Conservation (phyloP, 2,113 vertebrate genomes). For the Ageneiosus marmoratus region DNA sequence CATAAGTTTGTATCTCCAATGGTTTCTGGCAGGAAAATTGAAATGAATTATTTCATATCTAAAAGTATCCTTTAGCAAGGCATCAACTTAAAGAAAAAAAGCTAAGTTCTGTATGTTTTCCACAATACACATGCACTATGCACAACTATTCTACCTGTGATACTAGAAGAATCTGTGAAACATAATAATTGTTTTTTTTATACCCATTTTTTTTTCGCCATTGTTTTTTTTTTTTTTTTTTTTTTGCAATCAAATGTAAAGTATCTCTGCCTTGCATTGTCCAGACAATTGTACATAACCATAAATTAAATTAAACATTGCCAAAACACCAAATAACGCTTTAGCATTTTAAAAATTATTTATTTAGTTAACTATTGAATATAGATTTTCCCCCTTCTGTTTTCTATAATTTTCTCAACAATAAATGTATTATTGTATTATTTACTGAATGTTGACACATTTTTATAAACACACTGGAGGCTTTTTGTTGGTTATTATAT, state of each 20-base stretch:
- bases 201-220: not conserved
- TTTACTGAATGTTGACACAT: too few species aligned
- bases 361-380: not conserved
- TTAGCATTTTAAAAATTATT: not conserved
- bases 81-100: constrained; percentile 3
- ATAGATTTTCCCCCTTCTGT: not conserved
- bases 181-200: too few species aligned
- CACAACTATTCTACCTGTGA: not conserved
- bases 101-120: not conserved
- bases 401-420: too few species aligned
- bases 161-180: not conserved
- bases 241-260: not conserved
- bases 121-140: not conserved
- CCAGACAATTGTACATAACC: not conserved
- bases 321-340: not conserved
- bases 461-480: too few species aligned
- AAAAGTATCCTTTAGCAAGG: not conserved
- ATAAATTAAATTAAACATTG: not conserved
- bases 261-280: not conserved
- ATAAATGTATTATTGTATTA: not conserved
- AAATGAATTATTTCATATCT: not conserved
- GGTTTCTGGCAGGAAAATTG: not conserved
- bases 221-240: too few species aligned
- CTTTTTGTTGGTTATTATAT: too few species aligned
- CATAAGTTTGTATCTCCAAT: not conserved